A percentile compares a stretch with the other conserved stretches of the same genome.
Conservation (phyloP, 2,888 invertebrate species). For the Agriotes lineatus region DNA sequence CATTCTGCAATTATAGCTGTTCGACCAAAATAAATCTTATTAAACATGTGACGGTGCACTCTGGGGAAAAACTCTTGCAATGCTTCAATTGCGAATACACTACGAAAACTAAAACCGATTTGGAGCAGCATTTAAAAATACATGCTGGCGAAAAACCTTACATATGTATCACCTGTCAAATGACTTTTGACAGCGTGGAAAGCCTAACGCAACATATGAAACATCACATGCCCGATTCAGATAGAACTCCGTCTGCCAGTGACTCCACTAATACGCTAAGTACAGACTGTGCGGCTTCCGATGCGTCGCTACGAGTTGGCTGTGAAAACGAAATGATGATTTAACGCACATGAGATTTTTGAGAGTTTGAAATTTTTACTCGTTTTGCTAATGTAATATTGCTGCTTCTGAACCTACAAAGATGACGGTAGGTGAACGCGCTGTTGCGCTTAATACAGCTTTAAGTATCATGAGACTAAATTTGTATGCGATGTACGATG, state of each 20-base stretch:
- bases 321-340: slow-evolving; percentile 32
- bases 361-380: background rate
- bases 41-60: slow-evolving; percentile 8
- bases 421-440: too few relatives aligned
- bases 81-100: slow-evolving; percentile 8
- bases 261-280: background rate
- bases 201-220: background rate
- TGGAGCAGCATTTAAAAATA: background rate
- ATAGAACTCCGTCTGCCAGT: too few relatives aligned
- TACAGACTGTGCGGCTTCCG: background rate
- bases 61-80: background rate
- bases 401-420: too few relatives aligned
- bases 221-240: background rate
- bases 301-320: slow-evolving; percentile 25
- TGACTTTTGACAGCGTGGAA: background rate
- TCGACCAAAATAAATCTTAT: slow-evolving; percentile 14
- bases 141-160: background rate
- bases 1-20: slow-evolving; percentile 6
- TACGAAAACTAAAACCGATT: background rate
- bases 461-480: background rate
- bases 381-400: slow-evolving; percentile 1
- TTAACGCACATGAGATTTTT: slow-evolving; percentile 8
- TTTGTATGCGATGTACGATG: too few relatives aligned
- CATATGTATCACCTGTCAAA: background rate
- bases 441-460: background rate